Percentiles rank a stretch among this genome's conserved stretches.
phyloP scores from a whole-genome alignment of 2,888 invertebrate genomes.

The Perithous albicinctus region DNA sequence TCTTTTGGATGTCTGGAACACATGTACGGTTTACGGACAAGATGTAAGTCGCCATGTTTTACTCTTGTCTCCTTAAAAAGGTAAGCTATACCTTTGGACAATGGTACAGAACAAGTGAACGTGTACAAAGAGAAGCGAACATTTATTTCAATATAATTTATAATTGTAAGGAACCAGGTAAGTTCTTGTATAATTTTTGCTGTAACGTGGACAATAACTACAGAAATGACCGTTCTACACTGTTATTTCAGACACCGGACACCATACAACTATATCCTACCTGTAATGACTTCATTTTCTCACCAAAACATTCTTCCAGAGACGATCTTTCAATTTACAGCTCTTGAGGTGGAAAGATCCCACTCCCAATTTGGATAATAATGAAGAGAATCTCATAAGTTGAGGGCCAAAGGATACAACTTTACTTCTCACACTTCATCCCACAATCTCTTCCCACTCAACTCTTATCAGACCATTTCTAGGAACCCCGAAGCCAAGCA shows the following conservation, averaged over 20 bases:
- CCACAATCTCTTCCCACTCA: constrained; percentile 38
- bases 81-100: too few relatives aligned
- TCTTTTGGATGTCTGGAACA: not conserved
- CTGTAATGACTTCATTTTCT: constrained; percentile 40
- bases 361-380: constrained; percentile 45
- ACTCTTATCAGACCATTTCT: constrained; percentile 47
- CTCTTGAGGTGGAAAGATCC: constrained; percentile 23
- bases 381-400: constrained; percentile 33
- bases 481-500: constrained; percentile 7
- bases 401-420: constrained; percentile 37
- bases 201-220: too few relatives aligned
- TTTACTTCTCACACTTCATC: constrained; percentile 27
- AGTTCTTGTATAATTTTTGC: too few relatives aligned
- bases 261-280: not conserved
- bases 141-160: not conserved
- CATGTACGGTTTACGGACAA: not conserved
- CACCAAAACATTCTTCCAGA: constrained; percentile 22
- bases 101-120: not conserved
- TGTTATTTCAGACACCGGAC: too few relatives aligned
- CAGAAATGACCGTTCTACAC: too few relatives aligned
- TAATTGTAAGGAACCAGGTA: too few relatives aligned
- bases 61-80: constrained; percentile 15
- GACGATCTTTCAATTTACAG: constrained; percentile 2
- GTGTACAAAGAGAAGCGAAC: not conserved
- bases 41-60: not conserved